These are phyloP conservation scores for Lamellibrachia luymesi DNA, from an alignment of 1,140 invertebrate genomes.

Conservation along the genomic window DNA sequence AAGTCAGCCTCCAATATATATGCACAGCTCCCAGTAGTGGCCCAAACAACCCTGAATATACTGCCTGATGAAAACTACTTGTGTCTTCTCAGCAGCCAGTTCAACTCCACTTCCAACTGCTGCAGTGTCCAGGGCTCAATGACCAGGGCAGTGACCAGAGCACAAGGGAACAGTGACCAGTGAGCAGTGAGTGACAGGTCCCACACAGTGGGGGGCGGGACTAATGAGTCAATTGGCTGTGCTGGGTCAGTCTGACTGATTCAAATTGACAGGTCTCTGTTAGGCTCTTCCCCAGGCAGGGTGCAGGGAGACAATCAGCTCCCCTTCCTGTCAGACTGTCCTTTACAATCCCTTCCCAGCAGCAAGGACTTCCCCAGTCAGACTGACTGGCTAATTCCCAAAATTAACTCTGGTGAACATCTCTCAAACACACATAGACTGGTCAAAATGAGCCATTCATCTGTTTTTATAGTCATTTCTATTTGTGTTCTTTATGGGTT, in stretches of 20 bases:
- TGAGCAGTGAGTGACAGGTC: not conserved
- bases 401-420: not conserved
- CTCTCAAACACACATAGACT: not conserved
- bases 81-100: not conserved
- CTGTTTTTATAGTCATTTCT: not conserved
- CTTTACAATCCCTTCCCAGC: not conserved
- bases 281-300: not conserved
- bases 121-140: not conserved
- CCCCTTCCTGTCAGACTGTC: not conserved
- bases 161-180: not conserved
- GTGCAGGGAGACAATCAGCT: not conserved
- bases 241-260: not conserved
- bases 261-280: slow-evolving; percentile 4
- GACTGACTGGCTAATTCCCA: not conserved
- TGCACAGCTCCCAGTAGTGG: not conserved
- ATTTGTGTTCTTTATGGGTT: not conserved
- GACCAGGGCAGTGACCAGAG: too few species aligned
- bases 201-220: not conserved
- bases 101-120: not conserved
- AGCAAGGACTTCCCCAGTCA: not conserved
- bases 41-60: not conserved
- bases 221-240: slow-evolving; percentile 4
- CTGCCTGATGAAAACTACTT: not conserved
- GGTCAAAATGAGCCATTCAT: not conserved
- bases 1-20: not conserved